Evolutionary conservation across 2,888 invertebrate genomes (phyloP), one percentile per base, ranked within the genome.

Genomic region (Cryptocephalus primarius): DNA sequence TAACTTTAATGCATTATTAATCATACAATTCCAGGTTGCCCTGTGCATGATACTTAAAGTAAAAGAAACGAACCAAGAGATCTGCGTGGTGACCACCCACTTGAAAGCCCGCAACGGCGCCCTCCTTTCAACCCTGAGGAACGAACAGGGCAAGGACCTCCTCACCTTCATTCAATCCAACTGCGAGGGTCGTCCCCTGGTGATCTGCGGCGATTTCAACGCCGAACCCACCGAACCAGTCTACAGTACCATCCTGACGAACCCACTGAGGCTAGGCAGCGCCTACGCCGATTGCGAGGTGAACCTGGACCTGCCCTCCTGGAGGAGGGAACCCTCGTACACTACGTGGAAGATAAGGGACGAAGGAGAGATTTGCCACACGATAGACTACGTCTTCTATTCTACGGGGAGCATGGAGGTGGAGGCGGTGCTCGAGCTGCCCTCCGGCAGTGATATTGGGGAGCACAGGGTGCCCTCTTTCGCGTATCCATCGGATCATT

Each of bases 291-390:
- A 75, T 50, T 60, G 63, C 50, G 54, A 55, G 50, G 48, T 10
- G 10, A 40, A 48, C 36, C 33, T 33, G 22, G 55, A 49, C 39
- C n/a, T 51, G 39, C 45, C 48, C 36, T 59, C 62, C 9, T 56
- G 54, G 1, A 45, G 52, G 31, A 62, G 72, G 12, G 85, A 87
- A 59, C 84, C 84, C 1, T 72, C 75, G 0, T 87, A 82, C 62
- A 87, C 86, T 0, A 85, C 85, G 0, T 86, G 85, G 85, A 86
- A 86, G 63, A 75, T 79, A 32, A 72, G 86, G 1, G 82, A 80
- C 48, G 80, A 82, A 55, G 80, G 80, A 8, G 85, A 85, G 66
- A 74, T 77, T 39, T 82, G 83, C 53, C 82, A 83, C 59, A 85
- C 85, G 4, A 81, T 86, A 47, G 87, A 87, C 65, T 87, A 87